Base-by-base conservation (phyloP, 1,140 invertebrate species). In the Pinna nobilis region DNA sequence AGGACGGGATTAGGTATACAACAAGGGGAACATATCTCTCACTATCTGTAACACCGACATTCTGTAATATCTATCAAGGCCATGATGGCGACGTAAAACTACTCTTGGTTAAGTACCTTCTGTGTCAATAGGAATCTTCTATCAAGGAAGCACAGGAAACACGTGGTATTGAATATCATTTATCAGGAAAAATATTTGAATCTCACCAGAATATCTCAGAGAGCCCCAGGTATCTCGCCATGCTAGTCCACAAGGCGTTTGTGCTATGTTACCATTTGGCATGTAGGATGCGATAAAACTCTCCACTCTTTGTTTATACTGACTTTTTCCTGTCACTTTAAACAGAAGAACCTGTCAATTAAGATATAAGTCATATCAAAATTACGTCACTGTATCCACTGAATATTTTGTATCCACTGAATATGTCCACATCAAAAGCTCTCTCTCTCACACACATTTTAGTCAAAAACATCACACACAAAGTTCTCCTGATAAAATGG, bases 361-460 rank as follows among this genome's bases (percentile, higher is more conserved):
- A 7, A 91, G 91, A 32, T 90, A 13, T 25, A 68, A 57, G 25
- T 65, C n/a, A n/a, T n/a, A n/a, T n/a, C n/a, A n/a, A 65, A 65
- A 89, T 30, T 87, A 84, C 82, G 92, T 92, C 72, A 91, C 90
- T 71, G 92, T 91, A 79, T 90, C 92, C 59, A 86, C 90, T 68
- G 92, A 92, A 59, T 74, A 57, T 9, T 49, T 55, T 4, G 49
- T 41, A 18, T 15, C 91, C 74, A 92, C 92, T 53, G n/a, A n/a
- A n/a, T 90, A 91, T 1, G 89, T 89, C 20, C 89, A 90, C 51
- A 90, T 91, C 49, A 30, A 75, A 30, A 50, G 37, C 50, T 39
- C n/a, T 44, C n/a, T 44, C 39, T 44, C 9, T 44, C n/a, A 44
- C 9, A n/a, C n/a, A 44, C 39, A 44, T 44, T 9, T 44, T 11